Base-by-base conservation (phyloP, 2,797 vertebrate species). In the Chloroceryle inda region DNA sequence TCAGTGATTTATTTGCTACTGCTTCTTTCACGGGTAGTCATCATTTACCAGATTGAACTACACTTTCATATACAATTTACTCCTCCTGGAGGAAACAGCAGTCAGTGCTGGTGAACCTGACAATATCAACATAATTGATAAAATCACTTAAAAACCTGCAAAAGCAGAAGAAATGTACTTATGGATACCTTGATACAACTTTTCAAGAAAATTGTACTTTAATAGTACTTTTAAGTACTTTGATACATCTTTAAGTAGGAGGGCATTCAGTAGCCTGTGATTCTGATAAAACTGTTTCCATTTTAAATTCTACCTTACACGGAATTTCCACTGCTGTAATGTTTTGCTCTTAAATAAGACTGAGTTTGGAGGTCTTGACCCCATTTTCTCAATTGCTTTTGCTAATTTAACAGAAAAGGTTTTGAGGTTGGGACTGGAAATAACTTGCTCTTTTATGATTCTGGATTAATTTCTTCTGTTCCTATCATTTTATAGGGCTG, bases 351-450 rank as follows among this genome's bases (percentile, higher is more conserved):
- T 72, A 96, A 95, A 66, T 94, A 87, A 94, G 73, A 85, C 45
- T 74, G n/a, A 90, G 37, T 67, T 87, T 76, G 49, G 64, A 93
- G 56, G 81, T 94, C 72, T 91, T 82, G 85, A 82, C 53, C 72
- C 31, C 85, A 85, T 95, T 94, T 95, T 96, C 92, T 80, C 69
- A 89, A 84, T 55, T 80, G 77, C 33, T 95, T 84, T 94, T 88
- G 42, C 35, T 88, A 64, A 93, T 80, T 69, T 79, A 72, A 64
- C 42, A 86, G 71, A 76, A 71, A 88, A 20, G n/a, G 31, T 27
- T 83, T 89, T 85, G 79, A 91, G 73, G 68, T 14, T 82, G 47
- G 26, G 19, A 75, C 86, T 85, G 44, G 21, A 91, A 91, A 95
- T 64, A 81, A 8, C 10, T 33, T 38, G 66, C 13, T 27, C 5